phyloP scores from a whole-genome alignment of 2,888 invertebrate genomes.

The Melitaea athalia region DNA sequence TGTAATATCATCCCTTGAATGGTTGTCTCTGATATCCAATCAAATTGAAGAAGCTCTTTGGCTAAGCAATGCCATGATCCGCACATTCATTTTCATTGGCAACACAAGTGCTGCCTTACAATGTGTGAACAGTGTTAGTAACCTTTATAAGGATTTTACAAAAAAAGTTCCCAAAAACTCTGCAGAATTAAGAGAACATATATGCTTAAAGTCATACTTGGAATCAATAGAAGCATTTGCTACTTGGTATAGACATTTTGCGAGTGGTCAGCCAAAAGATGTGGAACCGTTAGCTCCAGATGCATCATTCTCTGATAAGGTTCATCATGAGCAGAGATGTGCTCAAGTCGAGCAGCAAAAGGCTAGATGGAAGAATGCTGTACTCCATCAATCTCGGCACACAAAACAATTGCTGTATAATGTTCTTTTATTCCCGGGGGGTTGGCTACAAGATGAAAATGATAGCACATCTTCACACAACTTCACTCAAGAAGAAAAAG shows the following conservation, averaged over 20 bases:
- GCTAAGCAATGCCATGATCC: constrained; percentile 94
- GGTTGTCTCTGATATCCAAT: constrained; percentile 90
- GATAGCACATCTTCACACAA: constrained; percentile 74
- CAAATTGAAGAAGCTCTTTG: constrained; percentile 91
- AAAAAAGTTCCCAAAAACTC: constrained; percentile 67
- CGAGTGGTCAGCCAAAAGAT: constrained; percentile 89
- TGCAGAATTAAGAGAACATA: constrained; percentile 87
- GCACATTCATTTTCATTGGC: constrained; percentile 90
- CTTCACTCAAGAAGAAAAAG: constrained; percentile 70
- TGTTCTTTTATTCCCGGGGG: constrained; percentile 93
- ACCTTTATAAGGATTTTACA: constrained; percentile 67
- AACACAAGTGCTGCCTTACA: constrained; percentile 92
- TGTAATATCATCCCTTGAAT: constrained; percentile 87
- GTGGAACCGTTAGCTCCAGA: constrained; percentile 82
- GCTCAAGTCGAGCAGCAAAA: constrained; percentile 90
- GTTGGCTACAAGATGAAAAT: constrained; percentile 91
- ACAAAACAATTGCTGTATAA: constrained; percentile 92
- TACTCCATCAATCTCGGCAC: constrained; percentile 87
- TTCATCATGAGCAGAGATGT: constrained; percentile 92
- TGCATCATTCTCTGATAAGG: constrained; percentile 92
- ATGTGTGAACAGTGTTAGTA: constrained; percentile 79
- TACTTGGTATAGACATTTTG: constrained; percentile 93
- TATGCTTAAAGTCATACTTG: constrained; percentile 93
- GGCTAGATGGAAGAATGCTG: constrained; percentile 87
- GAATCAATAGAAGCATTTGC: constrained; percentile 93